These are phyloP conservation scores for Heliothis peltigera DNA, from an alignment of 2,888 invertebrate species.

Conservation along the genomic window DNA sequence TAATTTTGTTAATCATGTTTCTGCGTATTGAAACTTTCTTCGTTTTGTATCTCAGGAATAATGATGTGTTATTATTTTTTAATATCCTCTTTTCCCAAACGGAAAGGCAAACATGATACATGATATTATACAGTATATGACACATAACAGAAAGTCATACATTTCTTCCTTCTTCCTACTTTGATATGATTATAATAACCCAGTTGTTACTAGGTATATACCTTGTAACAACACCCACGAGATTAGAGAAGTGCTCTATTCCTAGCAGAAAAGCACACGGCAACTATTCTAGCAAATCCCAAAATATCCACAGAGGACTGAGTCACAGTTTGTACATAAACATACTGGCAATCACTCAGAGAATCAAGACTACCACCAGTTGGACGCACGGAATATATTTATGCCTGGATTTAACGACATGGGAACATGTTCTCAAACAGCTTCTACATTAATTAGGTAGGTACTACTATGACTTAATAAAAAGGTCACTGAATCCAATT, in stretches of 20 bases:
- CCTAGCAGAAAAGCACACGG: conserved; percentile 16
- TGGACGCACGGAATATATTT: neutral
- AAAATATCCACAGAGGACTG: conserved; percentile 21
- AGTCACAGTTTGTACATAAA: conserved; percentile 19
- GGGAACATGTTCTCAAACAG: neutral
- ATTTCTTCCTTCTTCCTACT: no score
- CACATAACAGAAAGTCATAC: no score
- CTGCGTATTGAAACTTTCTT: no score
- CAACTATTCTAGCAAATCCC: conserved; percentile 22
- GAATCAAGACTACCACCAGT: neutral
- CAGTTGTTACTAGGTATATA: no score
- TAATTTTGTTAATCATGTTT: no score
- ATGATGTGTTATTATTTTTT: no score
- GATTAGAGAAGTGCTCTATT: conserved; percentile 24
- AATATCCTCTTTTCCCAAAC: no score
- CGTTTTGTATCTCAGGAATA: no score
- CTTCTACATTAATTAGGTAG: no score
- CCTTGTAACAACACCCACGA: conserved; percentile 9
- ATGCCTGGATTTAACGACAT: neutral
- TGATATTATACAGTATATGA: no score
- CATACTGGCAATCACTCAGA: conserved; percentile 15
- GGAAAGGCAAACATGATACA: no score
- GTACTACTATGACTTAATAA: conserved; percentile 1
- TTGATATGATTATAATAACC: conserved; percentile 1
- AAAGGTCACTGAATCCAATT: conserved; percentile 30